A percentile compares a stretch with the other conserved stretches of the same genome.
Conservation (phyloP, 2,888 invertebrate species). For the Corythucha ciliata region DNA sequence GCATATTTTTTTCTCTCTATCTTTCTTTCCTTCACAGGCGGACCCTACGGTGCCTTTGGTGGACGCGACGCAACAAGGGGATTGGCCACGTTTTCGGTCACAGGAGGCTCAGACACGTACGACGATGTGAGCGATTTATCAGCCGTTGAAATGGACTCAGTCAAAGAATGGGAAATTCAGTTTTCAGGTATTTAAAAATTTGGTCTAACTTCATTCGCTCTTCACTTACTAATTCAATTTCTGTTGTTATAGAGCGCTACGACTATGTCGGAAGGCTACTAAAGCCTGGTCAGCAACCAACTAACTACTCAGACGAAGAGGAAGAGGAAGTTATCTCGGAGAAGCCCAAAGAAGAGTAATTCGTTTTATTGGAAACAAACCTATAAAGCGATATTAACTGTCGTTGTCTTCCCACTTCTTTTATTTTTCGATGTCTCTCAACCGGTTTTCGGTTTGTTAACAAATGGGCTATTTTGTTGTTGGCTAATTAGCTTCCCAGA, state of each 20-base stretch:
- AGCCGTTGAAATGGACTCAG: conserved; percentile 87
- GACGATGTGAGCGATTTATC: conserved; percentile 93
- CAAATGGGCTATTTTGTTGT: too few species aligned
- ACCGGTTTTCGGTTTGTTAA: too few species aligned
- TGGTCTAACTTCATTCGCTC: too few species aligned
- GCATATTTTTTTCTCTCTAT: too few species aligned
- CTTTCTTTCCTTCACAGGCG: conserved; percentile 58
- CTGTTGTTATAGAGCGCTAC: conserved; percentile 71
- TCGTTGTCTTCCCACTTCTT: too few species aligned
- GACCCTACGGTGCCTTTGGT: conserved; percentile 88
- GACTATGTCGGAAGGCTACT: conserved; percentile 80
- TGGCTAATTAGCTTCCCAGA: too few species aligned
- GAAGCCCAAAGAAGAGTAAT: conserved; percentile 39
- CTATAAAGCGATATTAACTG: too few species aligned
- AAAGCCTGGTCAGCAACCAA: conserved; percentile 82
- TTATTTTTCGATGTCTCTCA: too few species aligned
- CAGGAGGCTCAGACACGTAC: conserved; percentile 70
- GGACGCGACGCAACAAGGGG: conserved; percentile 93
- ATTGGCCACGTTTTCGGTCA: conserved; percentile 84
- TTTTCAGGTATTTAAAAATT: conserved; percentile 63
- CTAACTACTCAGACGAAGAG: conserved; percentile 86
- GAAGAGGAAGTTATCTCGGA: conserved; percentile 43
- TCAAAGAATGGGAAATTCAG: conserved; percentile 94
- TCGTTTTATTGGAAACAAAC: too few species aligned
- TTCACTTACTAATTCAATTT: background rate